Percentiles rank a stretch among this genome's conserved stretches.
Conservation (phyloP, 2,797 vertebrate genomes). For the Sebastes iracundus region DNA sequence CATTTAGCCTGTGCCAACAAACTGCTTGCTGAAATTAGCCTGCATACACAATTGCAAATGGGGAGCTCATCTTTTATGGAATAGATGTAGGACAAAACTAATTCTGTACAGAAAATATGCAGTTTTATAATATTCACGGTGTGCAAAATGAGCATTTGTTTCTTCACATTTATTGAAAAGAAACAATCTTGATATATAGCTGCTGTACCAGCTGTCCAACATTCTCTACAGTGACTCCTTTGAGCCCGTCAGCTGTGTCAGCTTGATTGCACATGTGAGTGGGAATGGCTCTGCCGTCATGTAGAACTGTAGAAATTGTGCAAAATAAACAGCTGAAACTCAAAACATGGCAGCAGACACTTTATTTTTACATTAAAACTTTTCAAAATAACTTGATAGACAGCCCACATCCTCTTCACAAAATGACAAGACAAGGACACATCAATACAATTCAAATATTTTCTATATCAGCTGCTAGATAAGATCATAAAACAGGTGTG, state of each 20-base stretch:
- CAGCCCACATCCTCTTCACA: conserved; percentile 42
- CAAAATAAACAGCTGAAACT: neutral
- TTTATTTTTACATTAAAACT: conserved; percentile 81
- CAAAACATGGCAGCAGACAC: conserved; percentile 62
- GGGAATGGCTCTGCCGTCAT: neutral
- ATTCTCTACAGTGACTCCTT: neutral
- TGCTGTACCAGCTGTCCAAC: neutral
- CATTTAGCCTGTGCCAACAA: neutral
- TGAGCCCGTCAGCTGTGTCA: neutral
- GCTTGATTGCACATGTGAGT: conserved; percentile 1
- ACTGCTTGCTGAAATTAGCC: neutral
- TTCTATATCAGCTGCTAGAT: conserved; percentile 68
- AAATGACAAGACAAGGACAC: conserved; percentile 51
- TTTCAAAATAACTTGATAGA: conserved; percentile 40
- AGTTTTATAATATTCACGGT: neutral
- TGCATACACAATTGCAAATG: neutral
- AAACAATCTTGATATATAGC: neutral
- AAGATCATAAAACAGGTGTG: conserved; percentile 68
- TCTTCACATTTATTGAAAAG: neutral
- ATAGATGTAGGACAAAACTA: neutral
- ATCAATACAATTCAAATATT: conserved; percentile 63
- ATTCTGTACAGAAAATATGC: neutral
- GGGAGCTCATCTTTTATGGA: neutral
- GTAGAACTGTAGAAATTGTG: neutral
- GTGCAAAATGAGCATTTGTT: neutral